Conservation (phyloP, 2,113 vertebrate species). For the Oenanthe melanoleuca region DNA sequence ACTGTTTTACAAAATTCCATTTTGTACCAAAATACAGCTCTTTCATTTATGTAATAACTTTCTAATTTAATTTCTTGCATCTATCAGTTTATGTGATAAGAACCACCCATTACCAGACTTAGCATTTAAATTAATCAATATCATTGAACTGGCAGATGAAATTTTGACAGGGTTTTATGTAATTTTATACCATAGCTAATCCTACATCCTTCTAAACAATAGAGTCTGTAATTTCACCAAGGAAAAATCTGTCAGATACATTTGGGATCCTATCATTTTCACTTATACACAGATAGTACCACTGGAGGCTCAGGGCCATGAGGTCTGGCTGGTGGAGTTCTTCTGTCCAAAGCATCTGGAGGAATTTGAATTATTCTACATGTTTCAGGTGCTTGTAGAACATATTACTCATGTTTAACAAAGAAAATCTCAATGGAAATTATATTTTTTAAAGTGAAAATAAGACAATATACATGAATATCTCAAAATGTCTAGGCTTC, state of each 20-base stretch:
- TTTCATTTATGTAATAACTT: background rate
- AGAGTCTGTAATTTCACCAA: background rate
- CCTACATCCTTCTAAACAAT: background rate
- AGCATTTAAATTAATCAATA: background rate
- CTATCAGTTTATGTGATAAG: background rate
- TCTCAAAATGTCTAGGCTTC: background rate
- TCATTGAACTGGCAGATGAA: background rate
- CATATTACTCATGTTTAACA: background rate
- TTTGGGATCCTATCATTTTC: background rate
- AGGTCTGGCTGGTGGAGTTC: background rate
- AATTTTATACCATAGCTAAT: background rate
- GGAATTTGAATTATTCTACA: background rate
- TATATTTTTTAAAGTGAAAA: background rate
- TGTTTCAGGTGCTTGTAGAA: background rate
- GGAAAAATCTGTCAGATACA: background rate
- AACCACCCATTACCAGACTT: background rate
- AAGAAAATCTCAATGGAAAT: background rate
- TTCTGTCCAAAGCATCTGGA: background rate
- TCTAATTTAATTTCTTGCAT: background rate
- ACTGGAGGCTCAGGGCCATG: background rate
- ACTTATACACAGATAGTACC: background rate
- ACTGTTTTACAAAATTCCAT: background rate
- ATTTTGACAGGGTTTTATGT: background rate
- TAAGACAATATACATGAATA: background rate
- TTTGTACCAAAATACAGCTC: background rate